Evolutionary conservation across 2,888 invertebrate species (phyloP).

Genomic region (Rhogogaster chlorosoma): DNA sequence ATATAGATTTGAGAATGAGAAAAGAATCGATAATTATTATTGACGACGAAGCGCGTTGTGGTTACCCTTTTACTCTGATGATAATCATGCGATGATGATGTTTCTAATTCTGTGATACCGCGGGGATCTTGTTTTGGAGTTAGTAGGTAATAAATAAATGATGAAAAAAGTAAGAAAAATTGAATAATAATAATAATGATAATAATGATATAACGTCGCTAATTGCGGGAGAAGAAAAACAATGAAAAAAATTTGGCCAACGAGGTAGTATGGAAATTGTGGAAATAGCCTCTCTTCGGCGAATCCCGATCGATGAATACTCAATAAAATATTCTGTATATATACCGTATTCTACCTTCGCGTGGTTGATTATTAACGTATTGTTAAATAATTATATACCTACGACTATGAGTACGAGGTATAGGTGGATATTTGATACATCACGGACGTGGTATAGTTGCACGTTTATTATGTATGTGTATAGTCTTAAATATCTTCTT

Average conservation of each 20-base stretch:
- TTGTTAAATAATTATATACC: background rate
- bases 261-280: background rate
- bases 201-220: background rate
- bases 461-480: background rate
- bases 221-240: background rate
- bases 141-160: background rate
- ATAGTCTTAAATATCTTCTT: too few relatives aligned
- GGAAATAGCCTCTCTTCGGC: background rate
- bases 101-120: slow-evolving; percentile 21
- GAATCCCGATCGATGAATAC: background rate
- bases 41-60: background rate
- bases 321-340: background rate
- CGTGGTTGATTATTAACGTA: slow-evolving; percentile 11
- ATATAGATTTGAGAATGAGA: background rate
- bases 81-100: slow-evolving; percentile 17
- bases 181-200: too few relatives aligned
- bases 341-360: background rate
- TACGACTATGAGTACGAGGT: background rate
- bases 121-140: slow-evolving; percentile 27
- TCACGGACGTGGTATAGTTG: background rate
- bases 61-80: slow-evolving; percentile 12
- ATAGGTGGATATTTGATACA: background rate
- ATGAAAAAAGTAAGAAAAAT: background rate
- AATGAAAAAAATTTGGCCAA: background rate
- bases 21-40: background rate